A percentile compares a stretch with the other conserved stretches of the same genome.
phyloP scores from a whole-genome alignment of 2,888 invertebrate genomes.

The Thecocarcelia acutangulata region DNA sequence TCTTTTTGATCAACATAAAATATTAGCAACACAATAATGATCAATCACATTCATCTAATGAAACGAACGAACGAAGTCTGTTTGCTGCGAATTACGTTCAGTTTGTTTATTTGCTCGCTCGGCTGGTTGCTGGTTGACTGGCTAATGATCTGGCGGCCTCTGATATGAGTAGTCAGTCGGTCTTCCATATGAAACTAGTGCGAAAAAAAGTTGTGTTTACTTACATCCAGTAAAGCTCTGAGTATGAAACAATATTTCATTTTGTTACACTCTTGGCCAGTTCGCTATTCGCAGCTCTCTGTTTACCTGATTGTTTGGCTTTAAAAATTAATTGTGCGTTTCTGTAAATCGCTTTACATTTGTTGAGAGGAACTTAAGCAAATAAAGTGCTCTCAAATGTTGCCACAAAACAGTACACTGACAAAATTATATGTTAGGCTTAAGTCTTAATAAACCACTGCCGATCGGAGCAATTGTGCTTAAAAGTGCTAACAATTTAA shows the following conservation, averaged over 20 bases:
- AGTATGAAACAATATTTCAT: slow-evolving; percentile 22
- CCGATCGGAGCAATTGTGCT: no score
- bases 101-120: slow-evolving; percentile 8
- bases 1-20: slow-evolving; percentile 30
- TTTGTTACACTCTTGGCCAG: background rate
- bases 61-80: slow-evolving; percentile 9
- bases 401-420: slow-evolving; percentile 10
- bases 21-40: slow-evolving; percentile 54
- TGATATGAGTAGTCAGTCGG: background rate
- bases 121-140: background rate
- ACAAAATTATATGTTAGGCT: background rate
- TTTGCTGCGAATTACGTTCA: slow-evolving; percentile 45
- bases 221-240: slow-evolving; percentile 50
- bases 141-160: no score
- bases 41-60: slow-evolving; percentile 46
- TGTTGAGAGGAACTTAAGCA: slow-evolving; percentile 20
- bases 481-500: no score
- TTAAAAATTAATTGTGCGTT: slow-evolving; percentile 49
- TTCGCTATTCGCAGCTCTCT: slow-evolving; percentile 15
- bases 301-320: slow-evolving; percentile 18
- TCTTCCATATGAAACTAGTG: slow-evolving; percentile 31
- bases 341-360: slow-evolving; percentile 26
- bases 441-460: background rate
- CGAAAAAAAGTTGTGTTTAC: slow-evolving; percentile 51
- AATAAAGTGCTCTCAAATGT: slow-evolving; percentile 21